Conservation (phyloP, 2,113 vertebrate genomes). For the Tursiops truncatus region DNA sequence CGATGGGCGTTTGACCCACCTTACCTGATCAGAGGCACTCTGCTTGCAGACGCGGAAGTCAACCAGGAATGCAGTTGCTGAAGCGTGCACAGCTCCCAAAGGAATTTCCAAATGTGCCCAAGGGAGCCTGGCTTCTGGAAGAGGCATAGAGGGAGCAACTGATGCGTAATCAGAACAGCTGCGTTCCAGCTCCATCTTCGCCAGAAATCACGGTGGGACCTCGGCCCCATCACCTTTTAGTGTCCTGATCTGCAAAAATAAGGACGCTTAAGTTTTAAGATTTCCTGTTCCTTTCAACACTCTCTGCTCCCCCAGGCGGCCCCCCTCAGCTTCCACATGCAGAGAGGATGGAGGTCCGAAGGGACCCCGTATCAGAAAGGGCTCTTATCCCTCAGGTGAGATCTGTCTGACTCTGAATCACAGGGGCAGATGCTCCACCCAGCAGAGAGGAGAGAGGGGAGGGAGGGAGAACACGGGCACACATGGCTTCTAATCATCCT, state of each 20-base stretch:
- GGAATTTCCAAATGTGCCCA: not conserved
- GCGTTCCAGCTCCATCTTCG: not conserved
- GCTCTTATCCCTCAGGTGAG: not conserved
- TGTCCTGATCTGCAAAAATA: not conserved
- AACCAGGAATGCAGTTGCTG: not conserved
- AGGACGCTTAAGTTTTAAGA: not conserved
- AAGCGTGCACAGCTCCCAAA: not conserved
- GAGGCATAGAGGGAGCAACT: not conserved
- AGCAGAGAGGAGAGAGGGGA: not conserved
- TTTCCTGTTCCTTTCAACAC: not conserved
- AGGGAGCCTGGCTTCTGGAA: not conserved
- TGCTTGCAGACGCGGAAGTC: not conserved
- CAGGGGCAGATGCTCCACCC: accelerated
- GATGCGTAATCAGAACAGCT: not conserved
- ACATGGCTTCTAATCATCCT: not conserved
- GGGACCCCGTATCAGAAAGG: not conserved
- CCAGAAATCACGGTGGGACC: not conserved
- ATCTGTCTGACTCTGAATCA: not conserved
- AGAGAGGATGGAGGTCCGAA: not conserved
- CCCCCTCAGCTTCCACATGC: not conserved
- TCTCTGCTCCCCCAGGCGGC: not conserved
- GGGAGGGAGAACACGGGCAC: not conserved
- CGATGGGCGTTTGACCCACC: not conserved
- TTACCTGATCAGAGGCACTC: not conserved
- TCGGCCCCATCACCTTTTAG: not conserved